Conservation (phyloP, 2,113 vertebrate species). For the Cnemophilus loriae region DNA sequence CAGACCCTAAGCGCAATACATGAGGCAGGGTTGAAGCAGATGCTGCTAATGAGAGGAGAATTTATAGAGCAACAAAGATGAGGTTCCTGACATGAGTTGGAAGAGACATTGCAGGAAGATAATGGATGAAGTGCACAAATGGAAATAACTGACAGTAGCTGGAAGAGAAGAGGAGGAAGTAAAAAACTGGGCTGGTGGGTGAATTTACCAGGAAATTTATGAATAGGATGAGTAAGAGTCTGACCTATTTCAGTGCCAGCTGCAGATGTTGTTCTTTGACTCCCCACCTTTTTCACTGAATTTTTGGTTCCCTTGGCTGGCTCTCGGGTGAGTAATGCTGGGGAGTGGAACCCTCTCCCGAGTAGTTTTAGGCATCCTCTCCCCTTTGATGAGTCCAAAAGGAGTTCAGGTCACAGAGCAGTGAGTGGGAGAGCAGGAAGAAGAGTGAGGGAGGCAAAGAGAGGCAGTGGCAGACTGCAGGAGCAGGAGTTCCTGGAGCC, state of each 20-base stretch:
- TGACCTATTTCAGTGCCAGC: neutral
- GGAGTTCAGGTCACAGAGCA: neutral
- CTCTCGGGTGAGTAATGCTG: neutral
- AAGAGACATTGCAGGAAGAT: neutral
- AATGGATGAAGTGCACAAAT: neutral
- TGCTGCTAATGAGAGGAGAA: neutral
- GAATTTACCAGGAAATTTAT: neutral
- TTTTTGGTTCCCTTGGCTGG: neutral
- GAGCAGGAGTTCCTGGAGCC: neutral
- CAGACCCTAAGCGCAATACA: neutral
- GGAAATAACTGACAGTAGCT: neutral
- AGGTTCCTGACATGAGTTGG: fast-evolving
- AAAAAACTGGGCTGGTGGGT: neutral
- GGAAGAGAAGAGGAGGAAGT: neutral
- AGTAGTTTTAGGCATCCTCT: neutral
- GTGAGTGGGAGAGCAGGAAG: neutral
- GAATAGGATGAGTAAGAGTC: neutral
- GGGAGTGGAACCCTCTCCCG: neutral
- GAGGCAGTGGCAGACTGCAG: neutral
- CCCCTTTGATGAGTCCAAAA: neutral
- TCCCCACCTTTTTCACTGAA: neutral
- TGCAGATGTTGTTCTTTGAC: neutral
- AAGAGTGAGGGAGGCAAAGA: neutral
- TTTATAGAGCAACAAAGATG: neutral
- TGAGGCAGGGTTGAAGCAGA: neutral